Conservation (phyloP, 1,140 invertebrate species). For the Ceratoteleas bidentatus region DNA sequence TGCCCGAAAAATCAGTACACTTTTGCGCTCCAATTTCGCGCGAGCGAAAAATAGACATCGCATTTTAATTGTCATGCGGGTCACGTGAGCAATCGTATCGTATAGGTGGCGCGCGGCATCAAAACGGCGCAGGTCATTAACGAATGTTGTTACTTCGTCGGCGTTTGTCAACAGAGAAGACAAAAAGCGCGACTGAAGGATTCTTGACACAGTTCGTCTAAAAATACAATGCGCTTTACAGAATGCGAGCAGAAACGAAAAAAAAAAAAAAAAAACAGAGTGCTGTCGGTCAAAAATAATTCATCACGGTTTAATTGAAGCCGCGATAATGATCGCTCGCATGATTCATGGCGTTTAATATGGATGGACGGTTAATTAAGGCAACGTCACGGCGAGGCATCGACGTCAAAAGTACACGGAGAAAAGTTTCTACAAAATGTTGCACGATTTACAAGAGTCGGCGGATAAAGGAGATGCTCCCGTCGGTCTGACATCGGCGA, state of each 20-base stretch:
- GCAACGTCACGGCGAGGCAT: conserved; percentile 10
- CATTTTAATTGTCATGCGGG: conserved; percentile 41
- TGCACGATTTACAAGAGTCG: too few species aligned
- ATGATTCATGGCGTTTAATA: conserved; percentile 1
- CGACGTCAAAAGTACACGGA: conserved; percentile 7
- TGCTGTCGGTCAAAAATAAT: not conserved
- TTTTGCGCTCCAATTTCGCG: not conserved
- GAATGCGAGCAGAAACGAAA: not conserved
- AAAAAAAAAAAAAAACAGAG: not conserved
- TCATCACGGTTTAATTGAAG: not conserved
- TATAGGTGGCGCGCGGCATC: conserved; percentile 24
- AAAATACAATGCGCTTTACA: conserved; percentile 53
- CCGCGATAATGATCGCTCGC: not conserved
- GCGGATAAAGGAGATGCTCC: too few species aligned
- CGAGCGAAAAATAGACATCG: conserved; percentile 8
- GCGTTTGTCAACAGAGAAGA: conserved; percentile 43
- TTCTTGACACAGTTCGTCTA: conserved; percentile 62
- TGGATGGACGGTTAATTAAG: conserved; percentile 9
- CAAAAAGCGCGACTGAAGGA: conserved; percentile 37
- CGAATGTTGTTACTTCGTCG: conserved; percentile 51
- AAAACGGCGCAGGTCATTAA: conserved; percentile 51
- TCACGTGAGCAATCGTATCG: conserved; percentile 30
- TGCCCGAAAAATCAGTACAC: too few species aligned
- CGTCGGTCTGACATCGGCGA: too few species aligned
- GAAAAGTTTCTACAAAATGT: too few species aligned